These are phyloP conservation scores for Chironomus tepperi DNA, from an alignment of 1,140 invertebrate genomes.

Conservation along the genomic window DNA sequence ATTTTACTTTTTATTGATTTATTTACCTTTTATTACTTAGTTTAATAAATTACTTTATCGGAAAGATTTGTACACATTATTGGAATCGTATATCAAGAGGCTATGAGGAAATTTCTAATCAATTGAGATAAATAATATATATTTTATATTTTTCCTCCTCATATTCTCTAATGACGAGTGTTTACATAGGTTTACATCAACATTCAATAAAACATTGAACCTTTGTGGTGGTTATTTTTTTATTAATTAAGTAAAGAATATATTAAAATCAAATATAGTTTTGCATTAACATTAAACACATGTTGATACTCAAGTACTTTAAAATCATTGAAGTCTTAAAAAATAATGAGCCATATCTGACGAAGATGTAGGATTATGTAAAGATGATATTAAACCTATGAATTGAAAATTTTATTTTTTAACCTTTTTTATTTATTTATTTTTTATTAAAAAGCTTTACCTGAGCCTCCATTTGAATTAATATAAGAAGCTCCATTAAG, in stretches of 20 bases:
- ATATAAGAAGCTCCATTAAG: slow-evolving; percentile 1
- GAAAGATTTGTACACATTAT: background rate
- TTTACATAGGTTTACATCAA: too few species aligned
- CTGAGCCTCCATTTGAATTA: background rate
- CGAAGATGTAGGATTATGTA: background rate
- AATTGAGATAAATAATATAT: too few species aligned
- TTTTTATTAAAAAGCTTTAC: background rate
- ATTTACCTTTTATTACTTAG: background rate
- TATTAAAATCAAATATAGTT: too few species aligned
- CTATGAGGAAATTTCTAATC: too few species aligned
- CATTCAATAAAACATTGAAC: too few species aligned
- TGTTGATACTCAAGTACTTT: background rate
- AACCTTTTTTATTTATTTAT: background rate
- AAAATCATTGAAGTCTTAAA: slow-evolving; percentile 19
- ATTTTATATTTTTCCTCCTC: too few species aligned
- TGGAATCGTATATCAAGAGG: too few species aligned
- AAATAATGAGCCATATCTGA: slow-evolving; percentile 17
- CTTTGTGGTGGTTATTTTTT: too few species aligned
- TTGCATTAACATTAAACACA: too few species aligned
- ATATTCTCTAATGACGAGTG: too few species aligned
- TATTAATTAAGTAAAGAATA: too few species aligned
- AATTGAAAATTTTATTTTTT: background rate
- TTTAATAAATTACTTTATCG: too few species aligned
- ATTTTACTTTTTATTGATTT: background rate
- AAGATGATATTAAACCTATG: slow-evolving; percentile 11